Percentiles rank a stretch among this genome's conserved stretches.
Evolutionary conservation across 2,113 vertebrate species (phyloP).

Genomic region (Balaenoptera acutorostrata): DNA sequence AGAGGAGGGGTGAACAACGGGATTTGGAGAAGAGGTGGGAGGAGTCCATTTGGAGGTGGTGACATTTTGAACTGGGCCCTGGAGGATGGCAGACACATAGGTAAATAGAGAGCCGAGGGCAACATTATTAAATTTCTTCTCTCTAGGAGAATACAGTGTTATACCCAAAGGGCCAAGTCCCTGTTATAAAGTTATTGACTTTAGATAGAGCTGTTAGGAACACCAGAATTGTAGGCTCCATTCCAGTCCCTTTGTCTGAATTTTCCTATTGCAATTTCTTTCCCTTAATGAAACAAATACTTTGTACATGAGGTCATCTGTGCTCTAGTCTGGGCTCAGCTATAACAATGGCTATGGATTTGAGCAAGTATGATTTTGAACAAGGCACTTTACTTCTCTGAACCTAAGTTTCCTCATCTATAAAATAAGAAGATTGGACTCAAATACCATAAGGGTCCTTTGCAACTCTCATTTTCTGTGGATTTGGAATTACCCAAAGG

Average conservation of each 20-base stretch:
- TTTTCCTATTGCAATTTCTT: background rate
- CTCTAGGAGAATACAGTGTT: conserved; percentile 93
- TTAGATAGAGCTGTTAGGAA: conserved; percentile 95
- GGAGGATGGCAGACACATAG: background rate
- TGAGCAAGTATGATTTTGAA: background rate
- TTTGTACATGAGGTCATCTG: background rate
- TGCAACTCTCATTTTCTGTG: background rate
- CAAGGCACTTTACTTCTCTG: background rate
- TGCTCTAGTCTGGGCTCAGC: background rate
- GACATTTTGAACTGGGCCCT: background rate
- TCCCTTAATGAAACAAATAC: background rate
- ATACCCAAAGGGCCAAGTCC: conserved; percentile 89
- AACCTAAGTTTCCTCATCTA: background rate
- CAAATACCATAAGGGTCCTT: background rate
- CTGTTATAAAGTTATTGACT: conserved; percentile 96
- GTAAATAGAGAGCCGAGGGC: background rate
- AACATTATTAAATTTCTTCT: background rate
- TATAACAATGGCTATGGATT: background rate
- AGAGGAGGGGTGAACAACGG: background rate
- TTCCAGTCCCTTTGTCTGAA: background rate
- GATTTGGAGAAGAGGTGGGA: background rate
- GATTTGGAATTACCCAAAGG: background rate
- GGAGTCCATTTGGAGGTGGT: background rate
- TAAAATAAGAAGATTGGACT: background rate
- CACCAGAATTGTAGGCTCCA: conserved; percentile 88